Base-by-base conservation (phyloP, 2,797 vertebrate genomes). In the Heliangelus exortis region DNA sequence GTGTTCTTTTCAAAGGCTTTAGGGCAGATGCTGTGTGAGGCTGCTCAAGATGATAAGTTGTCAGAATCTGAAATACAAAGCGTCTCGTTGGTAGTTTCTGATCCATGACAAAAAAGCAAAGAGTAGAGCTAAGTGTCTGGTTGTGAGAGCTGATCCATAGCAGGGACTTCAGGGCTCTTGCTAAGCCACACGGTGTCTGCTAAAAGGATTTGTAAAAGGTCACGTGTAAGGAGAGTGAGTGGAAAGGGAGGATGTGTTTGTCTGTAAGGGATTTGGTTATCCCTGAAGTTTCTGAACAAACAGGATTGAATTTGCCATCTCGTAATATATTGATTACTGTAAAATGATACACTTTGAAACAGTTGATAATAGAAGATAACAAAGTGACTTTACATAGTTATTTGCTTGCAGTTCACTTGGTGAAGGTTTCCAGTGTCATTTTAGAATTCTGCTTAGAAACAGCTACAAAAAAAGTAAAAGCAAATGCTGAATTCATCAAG, bases 401-500 rank as follows among this genome's bases (percentile, higher is more conserved):
- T 0, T 1, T 0, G 2, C 31, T 84, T 0, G 0, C 34, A 19
- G 28, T 34, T 74, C 50, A 14, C 18, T 1, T 26, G 28, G n/a
- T 13, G 7, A 45, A 45, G 7, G 10, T 29, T 82, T 86, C 26
- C 72, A 36, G 34, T 36, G 34, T 36, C 34, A 36, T 36, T 36
- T 67, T 18, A 19, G 66, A 61, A 39, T 39, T 39, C 39, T 12
- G 10, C 39, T 39, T 39, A 39, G 12, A 39, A 39, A 25, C 26
- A 41, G 68, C 36, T 77, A 61, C 45, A 33, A 3, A 48, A 31
- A 22, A 88, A 85, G 22, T 21, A 31, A 71, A 86, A 81, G 29
- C 9, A 51, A 58, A 39, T 16, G 29, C 31, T 51, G 0, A 3
- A 2, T 21, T 16, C 26, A 22, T 21, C 39, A n/a, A n/a, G 36